Conservation (phyloP, 2,888 invertebrate species). For the Agrotis segetum region DNA sequence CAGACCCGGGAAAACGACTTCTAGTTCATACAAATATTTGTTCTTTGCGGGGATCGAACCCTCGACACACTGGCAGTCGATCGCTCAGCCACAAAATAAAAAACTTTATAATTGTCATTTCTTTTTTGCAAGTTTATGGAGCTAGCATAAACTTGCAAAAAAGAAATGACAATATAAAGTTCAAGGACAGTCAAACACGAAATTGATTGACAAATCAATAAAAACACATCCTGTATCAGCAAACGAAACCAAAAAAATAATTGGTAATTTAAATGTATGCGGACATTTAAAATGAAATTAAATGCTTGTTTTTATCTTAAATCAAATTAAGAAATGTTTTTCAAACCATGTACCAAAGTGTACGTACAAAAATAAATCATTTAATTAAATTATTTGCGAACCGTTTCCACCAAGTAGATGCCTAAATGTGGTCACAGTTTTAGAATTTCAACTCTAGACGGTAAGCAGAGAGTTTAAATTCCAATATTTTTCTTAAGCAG, state of each 20-base stretch:
- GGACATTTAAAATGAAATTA: slow-evolving; percentile 32
- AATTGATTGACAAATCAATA: slow-evolving; percentile 28
- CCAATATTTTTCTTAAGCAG: not conserved
- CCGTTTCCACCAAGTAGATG: not conserved
- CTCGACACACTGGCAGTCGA: too few relatives aligned
- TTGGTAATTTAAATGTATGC: slow-evolving; percentile 25
- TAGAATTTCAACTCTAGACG: not conserved
- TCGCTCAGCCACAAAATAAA: too few relatives aligned
- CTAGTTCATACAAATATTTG: too few relatives aligned
- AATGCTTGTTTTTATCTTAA: slow-evolving; percentile 27
- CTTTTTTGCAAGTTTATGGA: too few relatives aligned
- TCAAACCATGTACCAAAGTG: not conserved
- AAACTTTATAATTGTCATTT: too few relatives aligned
- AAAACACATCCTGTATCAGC: slow-evolving; percentile 35
- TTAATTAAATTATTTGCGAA: slow-evolving; percentile 18
- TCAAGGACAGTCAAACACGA: slow-evolving; percentile 29
- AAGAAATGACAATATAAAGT: slow-evolving; percentile 10
- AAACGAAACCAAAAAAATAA: slow-evolving; percentile 34
- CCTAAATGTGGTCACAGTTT: not conserved
- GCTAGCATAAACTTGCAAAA: too few relatives aligned
- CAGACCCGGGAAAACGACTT: too few relatives aligned
- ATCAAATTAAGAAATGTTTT: slow-evolving; percentile 19
- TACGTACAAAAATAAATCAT: slow-evolving; percentile 23
- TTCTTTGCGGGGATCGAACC: too few relatives aligned
- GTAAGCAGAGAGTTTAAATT: not conserved